phyloP scores from a whole-genome alignment of 2,113 vertebrate genomes.

The Pipra filicauda region DNA sequence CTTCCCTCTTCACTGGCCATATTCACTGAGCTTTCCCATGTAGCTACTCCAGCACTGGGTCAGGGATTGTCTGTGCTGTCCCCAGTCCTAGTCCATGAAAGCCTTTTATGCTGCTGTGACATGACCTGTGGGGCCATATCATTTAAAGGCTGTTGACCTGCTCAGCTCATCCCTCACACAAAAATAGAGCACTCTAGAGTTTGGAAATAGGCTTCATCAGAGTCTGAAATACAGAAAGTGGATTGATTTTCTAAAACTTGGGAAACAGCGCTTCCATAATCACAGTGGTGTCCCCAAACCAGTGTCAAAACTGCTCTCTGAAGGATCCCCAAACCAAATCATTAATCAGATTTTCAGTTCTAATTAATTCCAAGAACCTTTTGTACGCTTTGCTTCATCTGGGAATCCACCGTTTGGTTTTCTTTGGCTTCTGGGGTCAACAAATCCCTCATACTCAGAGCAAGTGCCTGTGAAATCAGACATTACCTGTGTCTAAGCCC shows the following conservation, averaged over 20 bases:
- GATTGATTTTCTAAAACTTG: neutral
- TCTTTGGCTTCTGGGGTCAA: neutral
- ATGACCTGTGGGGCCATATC: neutral
- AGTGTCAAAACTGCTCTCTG: neutral
- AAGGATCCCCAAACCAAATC: constrained; percentile 9
- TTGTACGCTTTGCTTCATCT: neutral
- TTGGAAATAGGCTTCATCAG: neutral
- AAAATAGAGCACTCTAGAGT: neutral
- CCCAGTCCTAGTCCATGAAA: neutral
- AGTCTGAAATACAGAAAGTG: neutral
- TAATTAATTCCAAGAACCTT: constrained; percentile 46
- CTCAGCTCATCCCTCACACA: neutral
- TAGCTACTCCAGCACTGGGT: neutral
- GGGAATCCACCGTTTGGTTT: neutral
- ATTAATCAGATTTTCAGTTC: constrained; percentile 45
- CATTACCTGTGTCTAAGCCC: neutral
- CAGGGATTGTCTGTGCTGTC: neutral
- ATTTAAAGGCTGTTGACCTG: neutral
- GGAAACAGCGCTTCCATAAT: neutral
- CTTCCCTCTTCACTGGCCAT: neutral
- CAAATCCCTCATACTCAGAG: neutral
- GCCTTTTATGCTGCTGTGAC: neutral
- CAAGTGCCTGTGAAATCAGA: neutral
- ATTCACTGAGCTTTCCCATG: neutral
- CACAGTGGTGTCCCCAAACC: neutral